Percentiles rank a stretch among this genome's conserved stretches.
phyloP scores from a whole-genome alignment of 1,140 invertebrate species.

The Leguminivora glycinivorella region DNA sequence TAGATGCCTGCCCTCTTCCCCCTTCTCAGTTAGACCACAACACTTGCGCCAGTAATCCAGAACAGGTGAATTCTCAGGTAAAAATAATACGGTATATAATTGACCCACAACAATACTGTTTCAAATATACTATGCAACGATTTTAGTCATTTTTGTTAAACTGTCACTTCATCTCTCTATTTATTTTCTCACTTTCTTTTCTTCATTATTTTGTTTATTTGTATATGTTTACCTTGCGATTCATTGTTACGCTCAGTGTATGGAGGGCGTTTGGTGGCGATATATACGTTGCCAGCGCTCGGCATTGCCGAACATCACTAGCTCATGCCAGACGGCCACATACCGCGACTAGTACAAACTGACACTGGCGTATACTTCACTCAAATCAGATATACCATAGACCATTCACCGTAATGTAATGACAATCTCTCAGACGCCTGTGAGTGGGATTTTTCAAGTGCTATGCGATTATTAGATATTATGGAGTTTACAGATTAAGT shows the following conservation, averaged over 20 bases:
- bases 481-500: background rate
- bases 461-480: slow-evolving; percentile 52
- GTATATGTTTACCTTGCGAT: slow-evolving; percentile 54
- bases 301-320: slow-evolving; percentile 57
- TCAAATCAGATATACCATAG: slow-evolving; percentile 68
- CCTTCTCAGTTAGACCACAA: slow-evolving; percentile 84
- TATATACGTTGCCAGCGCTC: slow-evolving; percentile 41
- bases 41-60: slow-evolving; percentile 80
- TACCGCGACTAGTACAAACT: slow-evolving; percentile 71
- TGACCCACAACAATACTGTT: slow-evolving; percentile 73
- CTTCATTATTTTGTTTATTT: slow-evolving; percentile 51
- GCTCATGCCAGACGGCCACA: slow-evolving; percentile 69
- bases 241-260: slow-evolving; percentile 66
- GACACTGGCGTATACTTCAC: slow-evolving; percentile 75
- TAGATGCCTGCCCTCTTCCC: slow-evolving; percentile 84
- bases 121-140: slow-evolving; percentile 73
- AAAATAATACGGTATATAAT: slow-evolving; percentile 73
- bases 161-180: slow-evolving; percentile 74
- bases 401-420: slow-evolving; percentile 60
- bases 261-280: slow-evolving; percentile 47
- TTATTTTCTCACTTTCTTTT: slow-evolving; percentile 60
- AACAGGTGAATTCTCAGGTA: slow-evolving; percentile 80
- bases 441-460: slow-evolving; percentile 58
- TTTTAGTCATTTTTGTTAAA: slow-evolving; percentile 70
- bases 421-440: slow-evolving; percentile 59